Percentiles rank a stretch among this genome's conserved stretches.
phyloP scores from a whole-genome alignment of 2,888 invertebrate genomes.

The Polyommatus iphigenia region DNA sequence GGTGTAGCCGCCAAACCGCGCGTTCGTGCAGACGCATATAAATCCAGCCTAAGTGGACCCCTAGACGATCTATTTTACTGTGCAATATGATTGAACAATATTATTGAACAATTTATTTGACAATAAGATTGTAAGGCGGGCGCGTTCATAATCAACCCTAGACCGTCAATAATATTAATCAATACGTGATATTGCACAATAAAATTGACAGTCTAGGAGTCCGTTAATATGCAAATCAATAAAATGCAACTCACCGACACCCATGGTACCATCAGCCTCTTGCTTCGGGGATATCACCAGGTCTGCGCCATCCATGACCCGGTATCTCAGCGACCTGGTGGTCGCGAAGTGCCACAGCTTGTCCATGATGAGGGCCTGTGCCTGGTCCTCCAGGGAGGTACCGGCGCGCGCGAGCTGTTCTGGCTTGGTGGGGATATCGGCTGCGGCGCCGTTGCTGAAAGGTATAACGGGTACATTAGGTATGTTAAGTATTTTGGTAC shows the following conservation, averaged over 20 bases:
- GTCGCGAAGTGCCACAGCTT: constrained; percentile 88
- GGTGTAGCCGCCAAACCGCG: too few relatives aligned
- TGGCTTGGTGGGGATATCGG: constrained; percentile 74
- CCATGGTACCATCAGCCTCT: constrained; percentile 84
- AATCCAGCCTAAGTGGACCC: too few relatives aligned
- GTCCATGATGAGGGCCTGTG: constrained; percentile 84
- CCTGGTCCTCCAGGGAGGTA: constrained; percentile 82
- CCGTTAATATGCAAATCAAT: background rate
- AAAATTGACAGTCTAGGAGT: too few relatives aligned
- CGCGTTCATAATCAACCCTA: too few relatives aligned
- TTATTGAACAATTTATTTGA: too few relatives aligned
- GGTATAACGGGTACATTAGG: constrained; percentile 42
- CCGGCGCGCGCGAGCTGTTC: constrained; percentile 79
- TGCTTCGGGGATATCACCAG: constrained; percentile 86
- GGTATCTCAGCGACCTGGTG: constrained; percentile 88
- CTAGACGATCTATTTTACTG: too few relatives aligned
- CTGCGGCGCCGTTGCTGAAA: constrained; percentile 65
- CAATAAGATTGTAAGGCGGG: too few relatives aligned
- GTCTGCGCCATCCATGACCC: constrained; percentile 88
- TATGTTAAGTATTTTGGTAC: background rate
- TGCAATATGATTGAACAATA: too few relatives aligned
- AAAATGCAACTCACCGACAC: constrained; percentile 77
- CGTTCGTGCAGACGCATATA: too few relatives aligned
- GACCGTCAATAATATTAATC: too few relatives aligned
- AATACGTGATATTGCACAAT: too few relatives aligned